Evolutionary conservation across 2,888 invertebrate genomes (phyloP), one percentile per base, ranked within the genome.

Genomic region (Beris morrisii): DNA sequence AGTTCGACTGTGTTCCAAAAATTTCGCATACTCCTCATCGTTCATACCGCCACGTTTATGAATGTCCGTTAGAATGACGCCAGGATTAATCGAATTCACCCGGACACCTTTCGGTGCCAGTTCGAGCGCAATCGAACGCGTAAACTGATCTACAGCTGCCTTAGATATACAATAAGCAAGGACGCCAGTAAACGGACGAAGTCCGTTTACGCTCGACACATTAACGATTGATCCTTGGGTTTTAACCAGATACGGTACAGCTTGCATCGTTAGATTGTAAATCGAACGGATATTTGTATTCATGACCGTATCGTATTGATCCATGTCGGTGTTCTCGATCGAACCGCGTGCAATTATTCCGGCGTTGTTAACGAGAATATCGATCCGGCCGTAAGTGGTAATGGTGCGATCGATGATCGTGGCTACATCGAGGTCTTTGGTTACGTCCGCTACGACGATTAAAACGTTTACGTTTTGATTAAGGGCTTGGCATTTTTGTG

Each of bases 91-190:
- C 69, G 89, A 85, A 78, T 95, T 95, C 0, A 93, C 93, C 52
- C 94, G 82, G 0, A 94, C 90, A 72, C 87, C 85, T 77, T 89
- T 89, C 0, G 83, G 75, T 54, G 86, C 91, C 54, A 92, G 79
- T 74, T 92, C 95, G 43, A 97, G 79, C n/a, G 96, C 93, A 4
- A 88, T 83, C 77, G 93, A 94, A 76, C 89, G 84, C 0, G 96
- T 96, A 72, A 97, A 87, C 76, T 95, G 95, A 81, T 97, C 95
- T 6, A 95, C 77, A 5, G 94, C 93, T 52, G 93, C 84, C 82
- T 97, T 97, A 11, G 93, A 92, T 86, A 95, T 89, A 73, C 88
- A 88, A 77, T 97, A 96, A 2, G 93, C 88, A 61, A 95, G 80
- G 45, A 93, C 88, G 63, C 89, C 89, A 2, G 93, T 87, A 75